Conservation (phyloP, 1,140 invertebrate species). For the Metaphire vulgaris region DNA sequence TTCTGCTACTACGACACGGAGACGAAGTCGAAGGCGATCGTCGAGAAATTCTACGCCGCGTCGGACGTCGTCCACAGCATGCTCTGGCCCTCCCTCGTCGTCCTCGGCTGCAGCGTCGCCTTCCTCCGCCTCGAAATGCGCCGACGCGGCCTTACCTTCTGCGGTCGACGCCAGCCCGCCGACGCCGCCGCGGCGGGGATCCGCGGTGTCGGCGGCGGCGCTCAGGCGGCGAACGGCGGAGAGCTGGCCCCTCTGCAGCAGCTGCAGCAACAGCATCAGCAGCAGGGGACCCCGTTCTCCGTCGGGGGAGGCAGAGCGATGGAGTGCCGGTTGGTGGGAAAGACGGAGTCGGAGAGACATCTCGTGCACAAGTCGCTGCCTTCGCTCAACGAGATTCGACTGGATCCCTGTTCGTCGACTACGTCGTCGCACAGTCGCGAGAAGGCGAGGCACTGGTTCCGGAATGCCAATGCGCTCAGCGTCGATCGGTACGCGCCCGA, state of each 20-base stretch:
- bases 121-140: conserved; percentile 28
- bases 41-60: conserved; percentile 16
- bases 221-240: too few relatives aligned
- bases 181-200: neutral
- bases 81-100: conserved; percentile 31
- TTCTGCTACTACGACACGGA: conserved; percentile 28
- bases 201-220: neutral
- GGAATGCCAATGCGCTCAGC: neutral
- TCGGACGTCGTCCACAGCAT: conserved; percentile 29
- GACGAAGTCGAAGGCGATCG: conserved; percentile 21
- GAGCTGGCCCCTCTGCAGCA: neutral
- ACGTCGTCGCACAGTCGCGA: neutral
- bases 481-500: neutral
- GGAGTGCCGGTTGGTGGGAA: neutral
- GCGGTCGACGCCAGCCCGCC: neutral
- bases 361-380: conserved; percentile 15
- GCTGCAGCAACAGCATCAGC: too few relatives aligned
- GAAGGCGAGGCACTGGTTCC: neutral
- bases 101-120: conserved; percentile 28
- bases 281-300: neutral
- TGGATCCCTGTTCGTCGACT: neutral
- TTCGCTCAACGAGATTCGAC: conserved; percentile 11
- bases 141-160: conserved; percentile 23
- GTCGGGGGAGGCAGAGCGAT: neutral
- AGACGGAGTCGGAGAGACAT: conserved; percentile 7